Base-by-base conservation (phyloP, 1,140 invertebrate genomes). In the Centruroides vittatus region DNA sequence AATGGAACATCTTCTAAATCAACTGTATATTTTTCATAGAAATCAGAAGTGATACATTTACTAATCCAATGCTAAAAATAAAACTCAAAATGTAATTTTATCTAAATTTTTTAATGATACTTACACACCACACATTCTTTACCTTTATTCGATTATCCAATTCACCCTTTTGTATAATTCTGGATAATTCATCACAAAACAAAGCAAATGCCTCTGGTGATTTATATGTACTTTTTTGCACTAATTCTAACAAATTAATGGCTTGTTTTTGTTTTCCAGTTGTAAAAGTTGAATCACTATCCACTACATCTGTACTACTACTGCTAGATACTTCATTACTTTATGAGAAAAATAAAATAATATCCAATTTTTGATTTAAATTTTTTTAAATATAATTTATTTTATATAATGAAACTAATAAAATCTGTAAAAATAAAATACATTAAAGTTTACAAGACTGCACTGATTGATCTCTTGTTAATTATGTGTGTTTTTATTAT, bases 171-270 rank as follows among this genome's bases (percentile, higher is more conserved):
- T 50, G 7, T 35, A 65, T 57, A 11, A 62, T 62, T 11, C 52
- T 52, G 3, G 61, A 65, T 4, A 65, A 41, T 41, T 65, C 64
- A 60, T 65, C 64, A 60, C 57, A 65, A 57, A 65, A 65, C 13
- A 65, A 55, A 49, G 58, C 58, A 59, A 57, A 58, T n/a, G 61
- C 64, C 35, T 62, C 64, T n/a, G 23, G 47, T 11, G 61, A 60
- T 23, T 59, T 47, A 13, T 52, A 55, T n/a, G 57, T 61, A 48
- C 57, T 61, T 1, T 35, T 48, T 8, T 41, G 35, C 10, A 60
- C 62, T n/a, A 63, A 46, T 59, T 63, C 62, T 5, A 63, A 47
- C 9, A 63, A 55, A 4, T 54, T 57, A 9, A 48, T 8, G 41
- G 57, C 47, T 23, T 47, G 10, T 34, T 47, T 12, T 3, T 51